Evolutionary conservation across 2,888 invertebrate genomes (phyloP), one percentile per base, ranked within the genome.

Genomic region (Halocaridina rubra): DNA sequence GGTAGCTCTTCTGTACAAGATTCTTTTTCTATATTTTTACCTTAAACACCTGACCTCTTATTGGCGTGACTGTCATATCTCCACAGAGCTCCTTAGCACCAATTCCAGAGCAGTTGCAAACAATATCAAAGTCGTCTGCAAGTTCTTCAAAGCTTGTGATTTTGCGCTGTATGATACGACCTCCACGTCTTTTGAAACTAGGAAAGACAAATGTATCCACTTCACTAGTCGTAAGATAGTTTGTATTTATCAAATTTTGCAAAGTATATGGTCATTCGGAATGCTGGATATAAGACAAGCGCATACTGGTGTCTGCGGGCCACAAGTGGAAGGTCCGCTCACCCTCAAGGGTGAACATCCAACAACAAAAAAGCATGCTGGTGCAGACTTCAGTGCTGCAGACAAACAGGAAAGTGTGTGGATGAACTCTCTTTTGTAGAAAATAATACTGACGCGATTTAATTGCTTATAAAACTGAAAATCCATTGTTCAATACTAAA

Each of bases 51-150:
- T 96, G 96, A 3, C 96, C 96, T 88, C 96, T 92, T 64, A 96
- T 93, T 1, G 96, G 93, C 80, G 91, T 91, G 72, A 95, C 91
- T 59, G 90, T 90, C 0, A 90, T 88, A 91, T 97, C 96, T 0
- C 92, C 91, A 0, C 94, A 92, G 0, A 96, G 90, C 5, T 92
- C 88, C 88, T 92, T 92, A 0, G 96, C 93, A 0, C 93, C 94
- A 0, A 96, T 89, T 3, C 97, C 97, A 0, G 94, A 92, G 89
- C 96, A 97, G 90, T 97, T 97, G 61, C 97, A 92, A 19, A 97
- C 92, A 0, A 95, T 92, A 90, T 96, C 94, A 89, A 93, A 95
- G 72, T 86, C 72, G 69, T 93, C 90, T 0, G 91, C 90, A 3
- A 92, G 90, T 39, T 93, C 91, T 4, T 93, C 90, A 0, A 94